Percentiles rank a stretch among this genome's conserved stretches.
phyloP scores from a whole-genome alignment of 1,140 invertebrate genomes.

The Diachasma alloeum region DNA sequence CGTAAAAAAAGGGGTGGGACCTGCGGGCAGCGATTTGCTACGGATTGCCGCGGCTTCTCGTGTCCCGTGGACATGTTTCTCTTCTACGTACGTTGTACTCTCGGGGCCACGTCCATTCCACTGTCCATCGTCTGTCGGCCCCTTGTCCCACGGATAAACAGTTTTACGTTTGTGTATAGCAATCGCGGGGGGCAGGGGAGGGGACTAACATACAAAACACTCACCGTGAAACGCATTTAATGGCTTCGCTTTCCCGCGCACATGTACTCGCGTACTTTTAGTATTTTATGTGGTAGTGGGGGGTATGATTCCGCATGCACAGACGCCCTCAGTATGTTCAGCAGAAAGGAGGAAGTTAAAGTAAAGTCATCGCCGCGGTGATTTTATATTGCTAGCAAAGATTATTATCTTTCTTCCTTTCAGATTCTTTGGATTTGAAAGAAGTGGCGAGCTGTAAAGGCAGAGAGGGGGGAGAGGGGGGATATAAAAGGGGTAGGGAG shows the following conservation, averaged over 20 bases:
- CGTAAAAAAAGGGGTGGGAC: constrained; percentile 36
- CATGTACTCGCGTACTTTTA: background rate
- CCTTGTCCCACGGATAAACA: constrained; percentile 2
- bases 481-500: background rate
- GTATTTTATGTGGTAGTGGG: background rate
- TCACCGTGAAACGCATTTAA: background rate
- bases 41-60: constrained; percentile 35
- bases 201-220: background rate
- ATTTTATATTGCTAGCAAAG: background rate
- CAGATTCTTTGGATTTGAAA: background rate
- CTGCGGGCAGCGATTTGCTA: constrained; percentile 43
- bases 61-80: constrained; percentile 15
- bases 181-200: too few species aligned
- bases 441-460: background rate
- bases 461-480: background rate
- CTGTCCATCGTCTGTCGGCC: constrained; percentile 20
- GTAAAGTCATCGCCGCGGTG: background rate
- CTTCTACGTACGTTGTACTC: background rate
- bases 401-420: background rate
- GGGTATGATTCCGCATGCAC: background rate
- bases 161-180: background rate
- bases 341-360: background rate
- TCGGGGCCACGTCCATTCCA: constrained; percentile 14
- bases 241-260: background rate
- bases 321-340: background rate